phyloP scores from a whole-genome alignment of 2,797 vertebrate species.

The Huso huso region DNA sequence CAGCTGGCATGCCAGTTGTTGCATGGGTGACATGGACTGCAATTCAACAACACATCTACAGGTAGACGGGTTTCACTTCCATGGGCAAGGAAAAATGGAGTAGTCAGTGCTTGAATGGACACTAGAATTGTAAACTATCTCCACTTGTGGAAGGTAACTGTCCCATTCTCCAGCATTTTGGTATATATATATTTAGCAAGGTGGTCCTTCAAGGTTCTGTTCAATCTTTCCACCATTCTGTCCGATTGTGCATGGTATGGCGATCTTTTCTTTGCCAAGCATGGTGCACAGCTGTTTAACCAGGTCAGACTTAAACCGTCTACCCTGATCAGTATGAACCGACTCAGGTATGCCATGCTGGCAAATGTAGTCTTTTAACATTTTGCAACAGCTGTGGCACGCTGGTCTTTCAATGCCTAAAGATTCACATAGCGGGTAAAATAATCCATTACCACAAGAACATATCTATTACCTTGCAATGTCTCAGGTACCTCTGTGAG shows the following conservation, averaged over 20 bases:
- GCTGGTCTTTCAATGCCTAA: slow-evolving; percentile 19
- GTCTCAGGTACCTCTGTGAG: slow-evolving; percentile 22
- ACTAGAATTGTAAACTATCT: slow-evolving; percentile 16
- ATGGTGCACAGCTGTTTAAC: slow-evolving; percentile 13
- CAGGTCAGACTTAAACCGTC: slow-evolving; percentile 19
- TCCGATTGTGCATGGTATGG: slow-evolving; percentile 16
- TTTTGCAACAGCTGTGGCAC: slow-evolving; percentile 8
- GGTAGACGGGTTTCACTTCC: slow-evolving; percentile 14
- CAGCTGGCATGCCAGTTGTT: no score
- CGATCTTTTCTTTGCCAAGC: slow-evolving; percentile 11
- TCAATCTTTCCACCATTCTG: slow-evolving; percentile 18
- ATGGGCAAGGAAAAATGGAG: slow-evolving; percentile 17
- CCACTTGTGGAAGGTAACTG: slow-evolving; percentile 17
- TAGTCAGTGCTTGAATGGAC: slow-evolving; percentile 13
- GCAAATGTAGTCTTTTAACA: slow-evolving; percentile 20
- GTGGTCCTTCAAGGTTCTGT: slow-evolving; percentile 22
- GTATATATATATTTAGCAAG: slow-evolving; percentile 18
- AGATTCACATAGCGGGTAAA: slow-evolving; percentile 17
- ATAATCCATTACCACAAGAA: slow-evolving; percentile 16
- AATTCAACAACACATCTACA: slow-evolving; percentile 10
- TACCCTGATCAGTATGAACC: slow-evolving; percentile 17
- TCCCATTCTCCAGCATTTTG: slow-evolving; percentile 21
- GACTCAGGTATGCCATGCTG: slow-evolving; percentile 19
- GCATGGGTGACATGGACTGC: no score
- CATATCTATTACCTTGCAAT: slow-evolving; percentile 13